Base-by-base conservation (phyloP, 2,797 vertebrate genomes). In the Trachurus trachurus region DNA sequence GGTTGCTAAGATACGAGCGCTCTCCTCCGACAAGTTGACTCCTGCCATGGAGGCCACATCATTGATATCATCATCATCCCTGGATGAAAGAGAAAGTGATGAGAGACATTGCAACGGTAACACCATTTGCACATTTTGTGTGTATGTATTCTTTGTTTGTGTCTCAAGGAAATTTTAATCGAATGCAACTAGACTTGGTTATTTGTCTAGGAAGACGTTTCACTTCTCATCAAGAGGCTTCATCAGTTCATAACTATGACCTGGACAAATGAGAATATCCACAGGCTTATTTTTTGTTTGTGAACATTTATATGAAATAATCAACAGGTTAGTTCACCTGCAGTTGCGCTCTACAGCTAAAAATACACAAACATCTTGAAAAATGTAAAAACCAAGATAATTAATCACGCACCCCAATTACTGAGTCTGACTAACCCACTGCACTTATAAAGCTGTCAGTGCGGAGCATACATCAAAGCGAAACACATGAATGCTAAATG, bases 51-150 rank as follows among this genome's bases (percentile, higher is more conserved):
- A 99, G 2, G 97, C 97, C 81, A 99, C 97, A 6, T 98, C 97
- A 3, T 98, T 99, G 89, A 99, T 98, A 84, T 99, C 97, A 11
- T 99, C 98, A 0, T 99, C 97, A 40, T 99, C 98, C 94, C 97
- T 99, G 91, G 21, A 76, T 4, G n/a, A 61, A 66, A 83, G 8
- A 42, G 50, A 52, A 49, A 31, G 16, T 3, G 5, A 68, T 26
- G 11, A 67, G 26, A 71, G 34, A 78, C 7, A 22, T 0, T 17
- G 34, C 11, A 61, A 61, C 11, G 59, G 3, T 1, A 16, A 12
- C 17, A 62, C 0, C 10, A 49, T 39, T 6, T 22, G 9, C 13
- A 47, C 2, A 2, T 42, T 3, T 40, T 50, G n/a, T n/a, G n/a
- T 50, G 13, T 0, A 16, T n/a, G 5, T 29, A n/a, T 2, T 40